Percentiles rank a stretch among this genome's conserved stretches.
phyloP scores from a whole-genome alignment of 2,888 invertebrate genomes.

The Chymomyza procnemis region DNA sequence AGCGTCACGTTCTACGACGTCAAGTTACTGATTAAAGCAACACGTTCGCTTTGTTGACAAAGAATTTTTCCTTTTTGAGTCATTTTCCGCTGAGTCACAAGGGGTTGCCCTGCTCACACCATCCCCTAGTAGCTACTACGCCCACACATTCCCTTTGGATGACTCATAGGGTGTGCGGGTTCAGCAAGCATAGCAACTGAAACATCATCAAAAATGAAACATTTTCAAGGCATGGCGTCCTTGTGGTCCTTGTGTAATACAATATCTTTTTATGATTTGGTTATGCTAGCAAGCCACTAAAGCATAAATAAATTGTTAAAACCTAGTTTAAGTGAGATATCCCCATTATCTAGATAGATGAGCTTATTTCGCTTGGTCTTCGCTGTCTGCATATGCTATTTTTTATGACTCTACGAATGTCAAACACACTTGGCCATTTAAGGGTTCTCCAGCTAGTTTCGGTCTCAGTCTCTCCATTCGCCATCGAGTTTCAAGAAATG shows the following conservation, averaged over 20 bases:
- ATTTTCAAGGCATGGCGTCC: neutral
- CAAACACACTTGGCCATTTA: neutral
- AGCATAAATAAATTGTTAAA: neutral
- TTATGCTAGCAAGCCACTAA: slow-evolving; percentile 6
- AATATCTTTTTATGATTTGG: neutral
- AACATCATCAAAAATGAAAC: neutral
- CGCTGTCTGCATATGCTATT: neutral
- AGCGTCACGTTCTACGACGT: slow-evolving; percentile 44
- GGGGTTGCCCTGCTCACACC: slow-evolving; percentile 3
- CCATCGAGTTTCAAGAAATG: slow-evolving; percentile 21
- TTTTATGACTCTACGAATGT: neutral
- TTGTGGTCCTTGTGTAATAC: neutral
- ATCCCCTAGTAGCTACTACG: neutral
- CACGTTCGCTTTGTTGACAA: slow-evolving; percentile 55
- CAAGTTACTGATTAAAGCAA: slow-evolving; percentile 43
- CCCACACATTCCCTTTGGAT: neutral
- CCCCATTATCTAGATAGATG: no score
- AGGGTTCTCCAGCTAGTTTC: neutral
- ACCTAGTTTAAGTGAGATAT: no score
- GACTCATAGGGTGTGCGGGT: neutral
- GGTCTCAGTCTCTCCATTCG: slow-evolving; percentile 5
- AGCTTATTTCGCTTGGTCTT: no score
- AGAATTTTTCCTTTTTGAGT: slow-evolving; percentile 44
- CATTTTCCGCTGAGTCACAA: slow-evolving; percentile 42
- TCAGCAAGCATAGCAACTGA: neutral